Base-by-base conservation (phyloP, 64 coral and sea anemone species). In the Astreopora myriophthalma region DNA sequence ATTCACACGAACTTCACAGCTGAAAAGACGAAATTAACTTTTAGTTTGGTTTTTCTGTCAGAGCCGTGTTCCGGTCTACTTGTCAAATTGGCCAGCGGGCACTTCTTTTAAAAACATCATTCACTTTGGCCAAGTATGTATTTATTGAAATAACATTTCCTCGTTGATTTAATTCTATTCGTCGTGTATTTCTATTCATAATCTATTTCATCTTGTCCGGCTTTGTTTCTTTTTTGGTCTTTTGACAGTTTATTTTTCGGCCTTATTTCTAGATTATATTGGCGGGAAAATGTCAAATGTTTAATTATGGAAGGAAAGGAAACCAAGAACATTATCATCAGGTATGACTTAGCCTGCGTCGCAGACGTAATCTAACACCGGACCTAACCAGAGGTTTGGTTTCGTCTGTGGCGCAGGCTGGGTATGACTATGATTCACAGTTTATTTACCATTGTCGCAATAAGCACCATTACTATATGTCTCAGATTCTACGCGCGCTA, bases 81-180 rank as follows among this genome's bases (percentile, higher is more conserved):
- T 88, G 32, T 69, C 92, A 34, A 84, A 94, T 37, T 94, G 70
- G 62, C 92, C 92, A 36, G 67, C 92, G 55, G 92, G 92, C 2
- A 94, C 92, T 39, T 94, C 92, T 26, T 84, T 94, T 6, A 94
- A 94, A 76, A 82, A 89, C 20, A 84, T 94, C 86, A 89, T 94
- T 74, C 92, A 94, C 33, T 89, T 94, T 89, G 75, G 86, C 30
- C 92, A 94, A 86, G 92, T 94, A 73, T 24, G 82, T 77, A 48
- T 16, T 6, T 77, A 48, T 16, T 6, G 23, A 25, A 23, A n/a
- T 64, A 22, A 64, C 20, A 6, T 64, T 64, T 64, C 16, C 19
- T 58, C 19, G n/a, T n/a, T n/a, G n/a, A n/a, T n/a, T n/a, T n/a
- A n/a, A n/a, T n/a, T n/a, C n/a, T n/a, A n/a, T n/a, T n/a, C n/a